Evolutionary conservation across 2,888 invertebrate species (phyloP).

Genomic region (Cordilura impudica): DNA sequence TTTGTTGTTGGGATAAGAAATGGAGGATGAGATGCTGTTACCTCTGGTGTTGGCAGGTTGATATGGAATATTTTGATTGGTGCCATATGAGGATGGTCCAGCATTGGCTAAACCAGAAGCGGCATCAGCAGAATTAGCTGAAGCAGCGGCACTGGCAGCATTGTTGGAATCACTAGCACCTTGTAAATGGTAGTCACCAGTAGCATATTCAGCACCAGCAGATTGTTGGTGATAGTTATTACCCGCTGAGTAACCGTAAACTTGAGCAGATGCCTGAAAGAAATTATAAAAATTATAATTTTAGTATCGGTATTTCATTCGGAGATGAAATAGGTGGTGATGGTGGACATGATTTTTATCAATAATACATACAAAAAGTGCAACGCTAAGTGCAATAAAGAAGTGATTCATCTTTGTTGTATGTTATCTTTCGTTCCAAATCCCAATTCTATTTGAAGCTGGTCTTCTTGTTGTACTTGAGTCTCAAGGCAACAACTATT

Average conservation of each 20-base stretch:
- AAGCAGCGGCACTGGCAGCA: slow-evolving; percentile 7
- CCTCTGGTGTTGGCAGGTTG: slow-evolving; percentile 71
- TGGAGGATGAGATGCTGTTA: slow-evolving; percentile 72
- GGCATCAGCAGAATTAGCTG: slow-evolving; percentile 21
- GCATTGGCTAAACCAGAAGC: slow-evolving; percentile 18
- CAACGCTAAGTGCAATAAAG: slow-evolving; percentile 72
- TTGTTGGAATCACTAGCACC: not conserved
- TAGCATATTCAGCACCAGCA: slow-evolving; percentile 45
- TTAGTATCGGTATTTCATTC: not conserved
- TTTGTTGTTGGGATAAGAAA: slow-evolving; percentile 75
- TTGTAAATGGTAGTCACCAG: slow-evolving; percentile 40
- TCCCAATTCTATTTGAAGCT: slow-evolving; percentile 39
- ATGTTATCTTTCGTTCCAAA: slow-evolving; percentile 14
- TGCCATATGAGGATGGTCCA: slow-evolving; percentile 64
- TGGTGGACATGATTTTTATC: not conserved
- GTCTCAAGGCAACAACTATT: slow-evolving; percentile 69
- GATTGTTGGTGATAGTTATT: slow-evolving; percentile 26
- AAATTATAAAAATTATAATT: slow-evolving; percentile 7
- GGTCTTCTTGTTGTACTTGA: slow-evolving; percentile 53
- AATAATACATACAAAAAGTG: slow-evolving; percentile 73
- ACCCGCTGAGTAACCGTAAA: slow-evolving; percentile 45
- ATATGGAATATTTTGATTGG: slow-evolving; percentile 69
- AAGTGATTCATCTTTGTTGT: slow-evolving; percentile 71
- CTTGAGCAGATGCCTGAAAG: slow-evolving; percentile 63
- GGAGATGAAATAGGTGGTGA: not conserved